Percentiles rank a stretch among this genome's conserved stretches.
These are phyloP conservation scores for Mnemiopsis leidyi DNA, from an alignment of 37 sponge, comb jelly and placozoan species.

Conservation along the genomic window DNA sequence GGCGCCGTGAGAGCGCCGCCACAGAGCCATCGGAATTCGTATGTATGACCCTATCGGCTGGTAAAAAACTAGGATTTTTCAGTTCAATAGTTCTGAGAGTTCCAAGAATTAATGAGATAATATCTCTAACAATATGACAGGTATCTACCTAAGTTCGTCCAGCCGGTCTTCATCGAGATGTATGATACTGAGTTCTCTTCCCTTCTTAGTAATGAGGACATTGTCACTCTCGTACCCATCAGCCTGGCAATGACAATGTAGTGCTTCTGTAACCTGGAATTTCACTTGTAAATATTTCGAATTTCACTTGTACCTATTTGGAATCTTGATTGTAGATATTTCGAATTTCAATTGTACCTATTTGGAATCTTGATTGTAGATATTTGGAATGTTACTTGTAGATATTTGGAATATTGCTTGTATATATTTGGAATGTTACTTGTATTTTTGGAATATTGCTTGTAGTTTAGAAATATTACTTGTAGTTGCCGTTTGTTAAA, in stretches of 20 bases:
- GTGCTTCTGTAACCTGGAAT: conserved; percentile 24
- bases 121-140: no score
- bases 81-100: no score
- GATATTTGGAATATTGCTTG: not conserved
- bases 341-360: not conserved
- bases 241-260: conserved; percentile 13
- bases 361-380: not conserved
- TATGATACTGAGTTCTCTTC: conserved; percentile 18
- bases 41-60: no score
- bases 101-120: no score
- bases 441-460: not conserved
- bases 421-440: not conserved
- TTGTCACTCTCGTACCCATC: conserved; percentile 35
- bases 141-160: conserved; percentile 15
- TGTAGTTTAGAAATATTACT: no score
- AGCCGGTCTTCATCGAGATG: conserved; percentile 19
- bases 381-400: not conserved
- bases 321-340: not conserved
- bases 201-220: conserved; percentile 7
- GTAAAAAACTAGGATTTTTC: no score
- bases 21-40: no score
- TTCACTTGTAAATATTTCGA: not conserved
- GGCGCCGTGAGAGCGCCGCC: no score
- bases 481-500: no score
- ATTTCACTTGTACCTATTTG: not conserved